Evolutionary conservation across 2,797 vertebrate genomes (phyloP), one percentile per base, ranked within the genome.

Genomic region (Philypnodon macrostomus): DNA sequence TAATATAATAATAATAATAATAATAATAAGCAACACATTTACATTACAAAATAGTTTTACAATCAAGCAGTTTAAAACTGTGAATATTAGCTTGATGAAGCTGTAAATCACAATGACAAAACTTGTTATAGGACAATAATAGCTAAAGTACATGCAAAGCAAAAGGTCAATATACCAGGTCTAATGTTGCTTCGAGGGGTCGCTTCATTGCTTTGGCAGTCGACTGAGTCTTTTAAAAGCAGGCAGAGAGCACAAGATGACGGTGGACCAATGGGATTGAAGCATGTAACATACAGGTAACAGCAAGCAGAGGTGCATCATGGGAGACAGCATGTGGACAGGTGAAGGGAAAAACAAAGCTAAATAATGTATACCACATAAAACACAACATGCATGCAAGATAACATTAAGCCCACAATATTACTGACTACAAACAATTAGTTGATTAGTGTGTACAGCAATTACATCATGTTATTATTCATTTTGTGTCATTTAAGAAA

Each of bases 281-380:
- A 99, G 97, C 96, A 96, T 98, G 97, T 99, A 99, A 99, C 97
- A 99, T 97, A 99, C 95, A 98, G 96, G 96, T 97, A 98, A 98
- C 96, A 98, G 97, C 97, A 99, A 97, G 95, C 95, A 97, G 94
- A 97, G 94, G 95, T 97, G 95, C 95, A 83, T 95, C 95, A 97
- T 97, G 94, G 95, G 92, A 93, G 93, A 94, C 94, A 94, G 95
- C 94, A 93, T 97, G 94, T 95, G 94, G 94, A 92, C 93, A 95
- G 93, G 93, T 96, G 95, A 95, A 92, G 92, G 93, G 93, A 92
- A 92, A 94, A 95, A 85, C 76, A 88, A 83, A 87, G 87, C 73
- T 88, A 90, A 86, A 87, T 92, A 96, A 94, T 96, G 91, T 95
- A 91, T 94, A 97, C 92, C 93, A 93, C 95, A 93, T 91, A 93